Evolutionary conservation across 2,888 invertebrate genomes (phyloP).

Genomic region (Platycheirus rosarum): DNA sequence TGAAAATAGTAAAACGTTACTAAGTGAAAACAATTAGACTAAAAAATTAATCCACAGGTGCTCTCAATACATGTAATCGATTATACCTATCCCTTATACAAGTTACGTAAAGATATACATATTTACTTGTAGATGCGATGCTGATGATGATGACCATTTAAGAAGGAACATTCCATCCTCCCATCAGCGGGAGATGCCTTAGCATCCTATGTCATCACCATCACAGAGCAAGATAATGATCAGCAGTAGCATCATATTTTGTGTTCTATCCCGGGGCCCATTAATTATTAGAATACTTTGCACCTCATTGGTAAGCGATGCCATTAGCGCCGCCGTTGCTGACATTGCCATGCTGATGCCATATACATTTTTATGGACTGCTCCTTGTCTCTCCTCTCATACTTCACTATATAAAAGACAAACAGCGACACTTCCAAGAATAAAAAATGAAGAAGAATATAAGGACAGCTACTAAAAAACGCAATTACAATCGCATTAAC

Average conservation of each 20-base stretch:
- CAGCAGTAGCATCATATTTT: conserved; percentile 64
- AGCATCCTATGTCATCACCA: conserved; percentile 49
- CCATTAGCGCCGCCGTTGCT: conserved; percentile 28
- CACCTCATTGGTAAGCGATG: conserved; percentile 72
- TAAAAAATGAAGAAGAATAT: conserved; percentile 16
- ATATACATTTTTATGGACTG: conserved; percentile 19
- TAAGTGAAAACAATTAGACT: too few species aligned
- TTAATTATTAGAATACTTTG: conserved; percentile 71
- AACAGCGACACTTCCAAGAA: conserved; percentile 24
- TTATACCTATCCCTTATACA: too few species aligned
- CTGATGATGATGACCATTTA: conserved; percentile 39
- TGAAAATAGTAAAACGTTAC: too few species aligned
- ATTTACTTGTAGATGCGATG: conserved; percentile 14
- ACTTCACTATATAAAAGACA: conserved; percentile 7
- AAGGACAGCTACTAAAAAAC: conserved; percentile 17
- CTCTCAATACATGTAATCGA: too few species aligned
- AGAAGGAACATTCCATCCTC: conserved; percentile 50
- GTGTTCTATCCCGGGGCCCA: conserved; percentile 60
- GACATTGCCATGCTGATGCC: background rate
- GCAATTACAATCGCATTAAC: conserved; percentile 72
- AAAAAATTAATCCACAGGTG: too few species aligned
- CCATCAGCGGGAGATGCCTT: conserved; percentile 27
- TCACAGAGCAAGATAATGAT: conserved; percentile 39
- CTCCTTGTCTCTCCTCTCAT: conserved; percentile 7
- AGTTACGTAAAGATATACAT: too few species aligned